Evolutionary conservation across 2,797 vertebrate genomes (phyloP), one percentile per base, ranked within the genome.

Genomic region (Cephalopachus bancanus): DNA sequence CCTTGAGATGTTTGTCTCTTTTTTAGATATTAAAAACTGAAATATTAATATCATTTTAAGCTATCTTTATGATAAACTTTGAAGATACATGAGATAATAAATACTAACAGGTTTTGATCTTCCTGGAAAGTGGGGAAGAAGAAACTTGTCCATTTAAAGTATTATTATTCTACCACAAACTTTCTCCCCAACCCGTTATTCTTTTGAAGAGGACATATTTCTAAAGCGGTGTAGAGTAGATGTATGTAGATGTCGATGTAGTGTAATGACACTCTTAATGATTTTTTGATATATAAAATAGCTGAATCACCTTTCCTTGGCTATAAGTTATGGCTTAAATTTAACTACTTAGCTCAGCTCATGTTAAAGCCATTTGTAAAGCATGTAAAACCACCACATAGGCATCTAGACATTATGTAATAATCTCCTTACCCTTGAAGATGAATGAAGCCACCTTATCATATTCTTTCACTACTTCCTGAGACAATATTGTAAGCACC

Each of bases 151-250:
- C 57, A 67, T 51, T 88, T 57, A 62, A 51, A 95, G 10, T 11
- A 74, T 53, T 62, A 59, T 49, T 33, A 9, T 83, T 85, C 81
- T 49, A n/a, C 28, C 7, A 81, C 37, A 69, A 94, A 88, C 76
- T 74, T 26, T 16, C 30, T 0, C n/a, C 30, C 30, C 17, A 81
- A 62, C 15, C 22, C 33, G 44, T 74, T 49, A 85, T 0, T 15
- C 55, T 94, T 96, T 97, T 97, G 62, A 98, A 97, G 91, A 97
- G 30, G 69, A 67, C 28, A 1, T 72, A 9, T 33, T 97, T 95
- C 76, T 91, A 69, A 92, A 51, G 33, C 96, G 83, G 97, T 83
- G 64, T 80, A 92, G 93, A 71, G 55, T 37, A 37, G 37, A 37
- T 37, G 2, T 37, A 37, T 37, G 37, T 37, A 37, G 37, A 37